phyloP scores from a whole-genome alignment of 2,797 vertebrate genomes.

The Pitangus sulphuratus region DNA sequence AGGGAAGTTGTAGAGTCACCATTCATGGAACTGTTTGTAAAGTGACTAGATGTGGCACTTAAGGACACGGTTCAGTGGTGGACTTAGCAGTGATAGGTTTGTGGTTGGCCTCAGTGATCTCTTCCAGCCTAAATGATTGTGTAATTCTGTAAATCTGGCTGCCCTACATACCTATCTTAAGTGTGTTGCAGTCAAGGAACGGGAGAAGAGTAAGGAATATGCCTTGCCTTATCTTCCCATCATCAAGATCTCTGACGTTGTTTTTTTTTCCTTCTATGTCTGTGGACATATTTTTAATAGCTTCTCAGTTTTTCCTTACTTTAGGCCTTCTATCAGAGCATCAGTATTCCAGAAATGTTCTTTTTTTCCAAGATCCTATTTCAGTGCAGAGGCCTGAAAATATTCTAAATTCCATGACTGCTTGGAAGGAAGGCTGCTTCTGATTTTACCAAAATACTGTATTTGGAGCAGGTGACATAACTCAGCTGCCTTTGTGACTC shows the following conservation, averaged over 20 bases:
- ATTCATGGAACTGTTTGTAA: neutral
- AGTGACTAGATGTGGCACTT: neutral
- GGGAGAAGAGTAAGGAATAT: neutral
- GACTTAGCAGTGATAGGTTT: neutral
- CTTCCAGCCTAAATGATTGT: neutral
- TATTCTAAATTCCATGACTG: neutral
- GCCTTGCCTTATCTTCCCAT: neutral
- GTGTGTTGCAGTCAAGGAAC: neutral
- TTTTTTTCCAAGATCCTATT: neutral
- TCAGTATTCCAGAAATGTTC: neutral
- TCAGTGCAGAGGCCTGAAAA: neutral
- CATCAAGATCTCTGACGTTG: accelerated
- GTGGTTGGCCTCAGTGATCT: neutral
- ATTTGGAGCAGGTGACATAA: neutral
- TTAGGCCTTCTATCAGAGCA: neutral
- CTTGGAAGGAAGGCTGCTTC: neutral
- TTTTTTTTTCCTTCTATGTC: neutral
- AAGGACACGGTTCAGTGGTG: neutral
- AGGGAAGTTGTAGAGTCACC: neutral
- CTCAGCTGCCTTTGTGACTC: neutral
- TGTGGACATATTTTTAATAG: neutral
- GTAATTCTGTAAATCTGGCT: neutral
- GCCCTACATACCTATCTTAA: neutral
- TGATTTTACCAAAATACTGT: neutral
- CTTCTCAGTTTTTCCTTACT: neutral